Evolutionary conservation across 1,140 invertebrate genomes (phyloP).

Genomic region (Tetranychus urticae): DNA sequence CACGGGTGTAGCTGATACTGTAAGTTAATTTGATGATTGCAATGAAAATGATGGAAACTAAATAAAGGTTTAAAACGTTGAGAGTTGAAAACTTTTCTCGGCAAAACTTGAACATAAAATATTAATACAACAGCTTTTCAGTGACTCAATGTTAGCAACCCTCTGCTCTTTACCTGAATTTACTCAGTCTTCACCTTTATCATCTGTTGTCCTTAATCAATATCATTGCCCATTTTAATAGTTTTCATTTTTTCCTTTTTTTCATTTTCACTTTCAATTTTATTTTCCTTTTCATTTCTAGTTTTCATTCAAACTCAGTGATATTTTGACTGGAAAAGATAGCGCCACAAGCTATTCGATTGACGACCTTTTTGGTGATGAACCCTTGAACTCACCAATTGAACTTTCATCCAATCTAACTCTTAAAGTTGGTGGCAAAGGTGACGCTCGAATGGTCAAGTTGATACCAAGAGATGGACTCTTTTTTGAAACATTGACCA

Average conservation of each 20-base stretch:
- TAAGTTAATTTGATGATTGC: not conserved
- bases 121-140: not conserved
- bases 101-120: not conserved
- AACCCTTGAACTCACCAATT: constrained; percentile 47
- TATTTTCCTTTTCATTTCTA: not conserved
- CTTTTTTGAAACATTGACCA: not conserved
- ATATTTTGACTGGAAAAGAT: not conserved
- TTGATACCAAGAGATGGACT: not conserved
- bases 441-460: constrained; percentile 19
- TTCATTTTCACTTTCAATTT: not conserved
- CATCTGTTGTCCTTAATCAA: too few species aligned
- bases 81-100: not conserved
- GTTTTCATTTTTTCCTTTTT: not conserved
- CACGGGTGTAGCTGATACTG: not conserved
- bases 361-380: constrained; percentile 62
- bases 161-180: not conserved
- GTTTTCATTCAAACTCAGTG: not conserved
- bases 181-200: too few species aligned
- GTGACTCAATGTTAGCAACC: not conserved
- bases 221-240: too few species aligned
- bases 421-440: constrained; percentile 79
- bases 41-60: not conserved
- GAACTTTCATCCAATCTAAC: constrained; percentile 64
- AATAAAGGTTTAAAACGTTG: not conserved
- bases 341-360: constrained; percentile 36